Evolutionary conservation across 64 coral and sea anemone genomes (phyloP), one percentile per base, ranked within the genome.

Genomic region (Trachythela sp.): DNA sequence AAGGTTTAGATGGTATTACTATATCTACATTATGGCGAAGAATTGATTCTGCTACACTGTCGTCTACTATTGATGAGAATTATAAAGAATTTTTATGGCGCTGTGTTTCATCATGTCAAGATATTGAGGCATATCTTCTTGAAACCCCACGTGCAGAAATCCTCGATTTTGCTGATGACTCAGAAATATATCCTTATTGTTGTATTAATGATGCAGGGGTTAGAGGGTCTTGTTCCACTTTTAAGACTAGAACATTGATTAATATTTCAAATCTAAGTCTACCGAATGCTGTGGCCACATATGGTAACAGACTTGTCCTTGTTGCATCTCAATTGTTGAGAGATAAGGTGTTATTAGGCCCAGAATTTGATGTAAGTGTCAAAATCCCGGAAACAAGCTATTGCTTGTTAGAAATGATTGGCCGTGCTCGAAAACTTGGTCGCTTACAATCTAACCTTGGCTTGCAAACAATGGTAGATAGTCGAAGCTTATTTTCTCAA

Each of bases 251-350:
- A 71, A 92, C 92, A 86, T 56, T 5, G 26, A 56, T 86, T 56
- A 56, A 24, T 36, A 43, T 36, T 11, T 33, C 71, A 6, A 83
- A 51, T 18, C 27, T 36, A 8, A 49, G 26, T 52, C 48, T 56
- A 50, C 24, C 8, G 9, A 36, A 6, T 36, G 41, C 42, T 7
- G 29, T 52, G 0, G 20, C 24, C 9, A 52, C 18, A 4, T 86
- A 77, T 39, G 88, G 93, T 70, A 88, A 94, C 76, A 60, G 37
- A 22, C 90, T 98, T 48, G 84, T 90, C 15, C 92, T 98, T 86
- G 95, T 98, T 48, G 95, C 95, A 3, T 98, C 93, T 15, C 95
- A 98, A 39, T 86, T 94, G 15, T 40, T 94, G 40, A 87, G 95
- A 34, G 76, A 89, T 2, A 93, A 83, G 39, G 91, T 89, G 59